Percentiles rank a stretch among this genome's conserved stretches.
Evolutionary conservation across 2,113 vertebrate genomes (phyloP).

Genomic region (Casuarius casuarius): DNA sequence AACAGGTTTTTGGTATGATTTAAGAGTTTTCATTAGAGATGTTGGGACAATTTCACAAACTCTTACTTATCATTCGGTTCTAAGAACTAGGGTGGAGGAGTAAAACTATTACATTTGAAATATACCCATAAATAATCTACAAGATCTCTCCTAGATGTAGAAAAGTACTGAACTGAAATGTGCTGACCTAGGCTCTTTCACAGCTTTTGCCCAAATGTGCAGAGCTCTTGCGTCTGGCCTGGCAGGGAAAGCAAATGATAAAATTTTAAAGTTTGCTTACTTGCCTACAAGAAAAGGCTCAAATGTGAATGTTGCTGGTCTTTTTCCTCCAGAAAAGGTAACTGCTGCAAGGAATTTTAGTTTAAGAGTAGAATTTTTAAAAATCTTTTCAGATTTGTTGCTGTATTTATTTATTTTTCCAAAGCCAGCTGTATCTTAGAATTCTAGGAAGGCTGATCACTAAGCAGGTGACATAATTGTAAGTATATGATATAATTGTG

Average conservation of each 20-base stretch:
- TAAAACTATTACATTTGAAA: slow-evolving; percentile 17
- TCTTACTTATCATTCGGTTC: background rate
- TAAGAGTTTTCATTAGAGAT: slow-evolving; percentile 15
- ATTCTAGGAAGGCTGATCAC: background rate
- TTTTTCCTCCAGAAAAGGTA: background rate
- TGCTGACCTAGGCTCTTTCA: background rate
- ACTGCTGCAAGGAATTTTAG: background rate
- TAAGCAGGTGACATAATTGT: background rate
- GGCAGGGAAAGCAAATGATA: background rate
- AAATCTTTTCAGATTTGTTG: background rate
- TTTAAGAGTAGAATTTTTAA: background rate
- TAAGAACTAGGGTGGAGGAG: background rate
- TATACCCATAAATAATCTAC: slow-evolving; percentile 3
- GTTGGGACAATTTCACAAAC: background rate
- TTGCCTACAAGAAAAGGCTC: background rate
- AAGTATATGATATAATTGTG: background rate
- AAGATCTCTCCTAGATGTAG: background rate
- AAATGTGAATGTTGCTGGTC: background rate
- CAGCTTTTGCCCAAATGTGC: slow-evolving; percentile 36
- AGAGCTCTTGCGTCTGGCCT: background rate
- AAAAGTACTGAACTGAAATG: background rate
- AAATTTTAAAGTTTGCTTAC: background rate
- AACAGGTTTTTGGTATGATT: background rate
- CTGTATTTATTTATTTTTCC: background rate
- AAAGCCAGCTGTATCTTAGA: background rate